These are phyloP conservation scores for Colletes collaris DNA, from an alignment of 2,888 invertebrate genomes.

Conservation along the genomic window DNA sequence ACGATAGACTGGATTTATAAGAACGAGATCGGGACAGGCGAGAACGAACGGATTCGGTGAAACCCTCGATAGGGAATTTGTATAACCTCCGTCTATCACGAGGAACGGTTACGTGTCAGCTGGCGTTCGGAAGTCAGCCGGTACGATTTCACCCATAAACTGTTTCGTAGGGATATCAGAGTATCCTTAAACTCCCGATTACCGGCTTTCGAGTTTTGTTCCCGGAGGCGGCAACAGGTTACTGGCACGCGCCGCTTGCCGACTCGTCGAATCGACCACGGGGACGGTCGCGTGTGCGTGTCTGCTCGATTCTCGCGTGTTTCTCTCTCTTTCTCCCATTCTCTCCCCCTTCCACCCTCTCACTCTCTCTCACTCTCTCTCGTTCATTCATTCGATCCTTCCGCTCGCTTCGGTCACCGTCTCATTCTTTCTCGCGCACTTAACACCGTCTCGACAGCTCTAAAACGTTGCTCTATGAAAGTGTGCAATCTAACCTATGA, in stretches of 20 bases:
- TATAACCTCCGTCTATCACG: background rate
- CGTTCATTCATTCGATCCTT: conserved; percentile 25
- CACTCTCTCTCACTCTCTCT: conserved; percentile 1
- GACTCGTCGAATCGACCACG: conserved; percentile 67
- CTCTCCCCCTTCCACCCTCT: conserved; percentile 20
- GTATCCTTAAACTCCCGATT: conserved; percentile 70
- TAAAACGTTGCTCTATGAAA: too few species aligned
- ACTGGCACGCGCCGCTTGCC: conserved; percentile 69
- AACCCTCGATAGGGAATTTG: background rate
- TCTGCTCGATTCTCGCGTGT: conserved; percentile 67
- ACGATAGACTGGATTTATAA: too few species aligned
- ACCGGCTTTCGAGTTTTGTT: conserved; percentile 70
- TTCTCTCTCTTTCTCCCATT: conserved; percentile 49
- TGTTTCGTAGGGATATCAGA: conserved; percentile 55
- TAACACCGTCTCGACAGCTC: too few species aligned
- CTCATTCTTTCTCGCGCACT: conserved; percentile 2
- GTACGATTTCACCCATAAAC: conserved; percentile 34
- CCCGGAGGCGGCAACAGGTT: conserved; percentile 71
- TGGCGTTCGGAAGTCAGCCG: conserved; percentile 3
- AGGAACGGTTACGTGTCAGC: conserved; percentile 17
- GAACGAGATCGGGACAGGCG: too few species aligned
- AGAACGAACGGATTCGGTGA: too few species aligned
- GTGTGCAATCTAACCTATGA: conserved; percentile 78
- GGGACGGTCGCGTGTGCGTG: conserved; percentile 68
- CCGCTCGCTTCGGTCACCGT: background rate